Percentiles rank a stretch among this genome's conserved stretches.
phyloP scores from a whole-genome alignment of 2,888 invertebrate genomes.

The Rhopalosiphum nymphaeae region DNA sequence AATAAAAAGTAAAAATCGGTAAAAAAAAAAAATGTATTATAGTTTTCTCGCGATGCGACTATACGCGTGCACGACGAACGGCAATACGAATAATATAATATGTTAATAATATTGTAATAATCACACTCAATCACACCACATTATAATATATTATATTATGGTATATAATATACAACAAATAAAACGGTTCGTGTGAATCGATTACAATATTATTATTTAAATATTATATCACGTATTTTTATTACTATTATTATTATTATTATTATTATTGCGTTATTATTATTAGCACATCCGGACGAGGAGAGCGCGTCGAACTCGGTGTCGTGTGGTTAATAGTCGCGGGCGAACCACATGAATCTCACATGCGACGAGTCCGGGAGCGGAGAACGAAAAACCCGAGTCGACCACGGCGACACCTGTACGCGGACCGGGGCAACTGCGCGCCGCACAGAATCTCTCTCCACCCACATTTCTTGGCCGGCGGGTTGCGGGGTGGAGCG shows the following conservation, averaged over 20 bases:
- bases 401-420: constrained; percentile 62
- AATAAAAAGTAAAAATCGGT: not conserved
- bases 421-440: constrained; percentile 32
- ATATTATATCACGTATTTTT: not conserved
- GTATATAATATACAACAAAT: not conserved
- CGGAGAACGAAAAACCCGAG: constrained; percentile 4
- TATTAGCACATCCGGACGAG: constrained; percentile 49
- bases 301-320: constrained; percentile 63
- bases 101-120: not conserved
- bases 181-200: not conserved
- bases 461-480: not conserved
- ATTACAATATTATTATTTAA: not conserved
- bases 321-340: constrained; percentile 57
- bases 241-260: not conserved
- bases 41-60: not conserved
- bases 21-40: not conserved
- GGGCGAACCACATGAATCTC: constrained; percentile 65
- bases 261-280: not conserved
- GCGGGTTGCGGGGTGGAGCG: not conserved
- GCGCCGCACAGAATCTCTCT: constrained; percentile 37
- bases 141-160: not conserved
- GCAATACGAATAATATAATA: not conserved
- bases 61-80: not conserved
- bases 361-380: constrained; percentile 53
- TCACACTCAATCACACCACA: not conserved